Conservation (phyloP, 2,888 invertebrate species). For the Rotaria sp. region DNA sequence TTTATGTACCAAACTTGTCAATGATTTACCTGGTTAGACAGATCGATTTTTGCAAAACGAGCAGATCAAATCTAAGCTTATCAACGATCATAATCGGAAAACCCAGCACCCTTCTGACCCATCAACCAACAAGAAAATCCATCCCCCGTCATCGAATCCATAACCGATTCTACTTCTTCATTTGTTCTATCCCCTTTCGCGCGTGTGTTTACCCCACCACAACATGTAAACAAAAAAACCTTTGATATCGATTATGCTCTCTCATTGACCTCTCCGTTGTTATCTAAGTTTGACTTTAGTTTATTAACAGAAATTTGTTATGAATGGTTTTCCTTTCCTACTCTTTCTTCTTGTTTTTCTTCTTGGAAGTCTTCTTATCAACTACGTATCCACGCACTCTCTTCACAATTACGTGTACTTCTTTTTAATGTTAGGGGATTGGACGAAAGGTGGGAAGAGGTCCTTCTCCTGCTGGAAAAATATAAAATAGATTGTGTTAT, state of each 20-base stretch:
- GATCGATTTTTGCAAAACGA: too few relatives aligned
- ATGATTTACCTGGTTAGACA: too few relatives aligned
- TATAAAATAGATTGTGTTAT: not conserved
- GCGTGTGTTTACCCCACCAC: too few relatives aligned
- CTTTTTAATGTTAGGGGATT: not conserved
- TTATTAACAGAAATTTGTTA: not conserved
- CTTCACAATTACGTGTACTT: not conserved
- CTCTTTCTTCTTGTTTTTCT: not conserved
- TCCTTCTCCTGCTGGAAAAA: not conserved
- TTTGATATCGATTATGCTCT: not conserved
- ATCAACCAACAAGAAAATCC: too few relatives aligned
- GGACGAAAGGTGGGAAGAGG: not conserved
- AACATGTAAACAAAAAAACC: not conserved
- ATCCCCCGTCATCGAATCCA: too few relatives aligned
- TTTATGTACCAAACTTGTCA: too few relatives aligned
- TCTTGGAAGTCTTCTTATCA: not conserved
- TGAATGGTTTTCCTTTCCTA: not conserved
- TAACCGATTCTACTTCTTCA: too few relatives aligned
- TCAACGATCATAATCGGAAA: too few relatives aligned
- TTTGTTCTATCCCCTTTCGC: too few relatives aligned
- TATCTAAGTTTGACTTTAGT: not conserved
- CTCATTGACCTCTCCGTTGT: not conserved
- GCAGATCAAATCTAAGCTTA: too few relatives aligned
- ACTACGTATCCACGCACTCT: not conserved
- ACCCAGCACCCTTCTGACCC: too few relatives aligned